A percentile compares a stretch with the other conserved stretches of the same genome.
Conservation (phyloP, 2,888 invertebrate species). For the Fragum sueziense region DNA sequence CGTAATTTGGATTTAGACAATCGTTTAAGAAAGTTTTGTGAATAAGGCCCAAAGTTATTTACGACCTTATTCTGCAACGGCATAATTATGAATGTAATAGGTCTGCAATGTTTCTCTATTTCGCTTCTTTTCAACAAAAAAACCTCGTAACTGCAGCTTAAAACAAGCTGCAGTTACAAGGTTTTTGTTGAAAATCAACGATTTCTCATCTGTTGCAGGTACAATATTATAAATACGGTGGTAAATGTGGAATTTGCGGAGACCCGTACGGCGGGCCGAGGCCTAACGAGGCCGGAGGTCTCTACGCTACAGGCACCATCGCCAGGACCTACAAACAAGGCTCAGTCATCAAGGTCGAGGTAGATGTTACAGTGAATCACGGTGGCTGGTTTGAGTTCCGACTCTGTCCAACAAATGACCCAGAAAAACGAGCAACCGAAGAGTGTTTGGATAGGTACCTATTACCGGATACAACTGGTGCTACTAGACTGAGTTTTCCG, state of each 20-base stretch:
- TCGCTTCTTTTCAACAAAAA: too few species aligned
- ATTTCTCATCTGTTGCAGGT: too few species aligned
- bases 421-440: slow-evolving; percentile 57
- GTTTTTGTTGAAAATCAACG: too few species aligned
- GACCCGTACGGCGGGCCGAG: slow-evolving; percentile 86
- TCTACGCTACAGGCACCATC: slow-evolving; percentile 72
- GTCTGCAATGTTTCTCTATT: too few species aligned
- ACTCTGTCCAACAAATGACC: slow-evolving; percentile 67
- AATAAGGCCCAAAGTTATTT: too few species aligned
- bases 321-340: slow-evolving; percentile 69
- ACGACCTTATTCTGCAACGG: too few species aligned
- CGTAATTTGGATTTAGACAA: too few species aligned
- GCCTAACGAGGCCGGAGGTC: slow-evolving; percentile 75
- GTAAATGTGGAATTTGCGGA: slow-evolving; percentile 94
- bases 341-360: slow-evolving; percentile 66
- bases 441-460: slow-evolving; percentile 58
- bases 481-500: slow-evolving; percentile 17
- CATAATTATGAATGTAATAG: too few species aligned
- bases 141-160: too few species aligned
- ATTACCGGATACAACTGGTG: slow-evolving; percentile 45
- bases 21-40: too few species aligned
- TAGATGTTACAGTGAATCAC: slow-evolving; percentile 77
- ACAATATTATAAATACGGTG: slow-evolving; percentile 80
- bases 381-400: slow-evolving; percentile 77
- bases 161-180: too few species aligned